phyloP scores from a whole-genome alignment of 2,797 vertebrate genomes.

The Miichthys miiuy region DNA sequence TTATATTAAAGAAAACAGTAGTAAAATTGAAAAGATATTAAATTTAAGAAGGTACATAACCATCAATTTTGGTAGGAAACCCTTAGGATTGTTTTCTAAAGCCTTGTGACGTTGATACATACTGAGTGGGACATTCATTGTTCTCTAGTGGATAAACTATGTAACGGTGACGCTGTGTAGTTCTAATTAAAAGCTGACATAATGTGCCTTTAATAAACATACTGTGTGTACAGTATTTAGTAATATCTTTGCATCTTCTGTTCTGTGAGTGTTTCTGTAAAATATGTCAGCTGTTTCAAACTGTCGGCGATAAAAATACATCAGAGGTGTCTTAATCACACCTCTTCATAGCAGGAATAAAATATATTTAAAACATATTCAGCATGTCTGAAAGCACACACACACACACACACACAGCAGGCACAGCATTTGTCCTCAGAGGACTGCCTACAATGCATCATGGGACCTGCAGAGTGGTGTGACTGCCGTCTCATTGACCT shows the following conservation, averaged over 20 bases:
- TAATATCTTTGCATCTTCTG: not conserved
- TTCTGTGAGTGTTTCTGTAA: too few species aligned
- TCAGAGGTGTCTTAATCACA: not conserved
- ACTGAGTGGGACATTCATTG: not conserved
- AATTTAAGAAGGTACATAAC: too few species aligned
- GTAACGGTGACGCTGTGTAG: not conserved
- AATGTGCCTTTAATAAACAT: not conserved
- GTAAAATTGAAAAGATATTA: too few species aligned
- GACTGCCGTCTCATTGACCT: conserved; percentile 49
- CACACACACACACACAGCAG: not conserved
- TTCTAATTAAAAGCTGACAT: too few species aligned
- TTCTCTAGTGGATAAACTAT: not conserved
- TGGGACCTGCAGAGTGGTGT: conserved; percentile 50
- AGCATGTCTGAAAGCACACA: not conserved
- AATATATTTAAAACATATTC: not conserved
- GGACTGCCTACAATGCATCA: conserved; percentile 44
- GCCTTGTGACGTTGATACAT: too few species aligned
- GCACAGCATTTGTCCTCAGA: not conserved
- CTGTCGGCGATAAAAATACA: too few species aligned
- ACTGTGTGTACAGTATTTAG: too few species aligned
- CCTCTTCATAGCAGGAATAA: not conserved
- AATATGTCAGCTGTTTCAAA: too few species aligned
- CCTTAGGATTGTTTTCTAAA: too few species aligned
- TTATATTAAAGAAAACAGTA: too few species aligned
- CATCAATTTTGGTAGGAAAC: too few species aligned